These are phyloP conservation scores for Luffia ferchaultella DNA, from an alignment of 2,888 invertebrate species.

Conservation along the genomic window DNA sequence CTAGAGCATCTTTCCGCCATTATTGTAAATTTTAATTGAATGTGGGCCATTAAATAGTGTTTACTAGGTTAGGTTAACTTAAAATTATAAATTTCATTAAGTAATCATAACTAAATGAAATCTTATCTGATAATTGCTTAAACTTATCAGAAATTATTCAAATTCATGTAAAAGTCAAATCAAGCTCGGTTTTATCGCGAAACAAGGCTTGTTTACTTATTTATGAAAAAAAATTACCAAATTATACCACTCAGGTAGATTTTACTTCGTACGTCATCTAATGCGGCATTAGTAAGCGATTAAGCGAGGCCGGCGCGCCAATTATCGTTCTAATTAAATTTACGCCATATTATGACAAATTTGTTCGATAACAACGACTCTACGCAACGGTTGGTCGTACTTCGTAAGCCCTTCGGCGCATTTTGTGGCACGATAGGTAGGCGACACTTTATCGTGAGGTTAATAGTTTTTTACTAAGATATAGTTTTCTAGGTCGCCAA, in stretches of 20 bases:
- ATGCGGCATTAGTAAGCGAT: not conserved
- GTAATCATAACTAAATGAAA: not conserved
- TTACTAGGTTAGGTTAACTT: too few relatives aligned
- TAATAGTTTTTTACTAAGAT: too few relatives aligned
- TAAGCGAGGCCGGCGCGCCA: not conserved
- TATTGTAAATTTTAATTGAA: too few relatives aligned
- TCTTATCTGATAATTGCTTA: not conserved
- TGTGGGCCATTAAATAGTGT: too few relatives aligned
- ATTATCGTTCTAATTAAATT: not conserved
- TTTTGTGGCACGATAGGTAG: not conserved
- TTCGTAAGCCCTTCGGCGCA: not conserved
- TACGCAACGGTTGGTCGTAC: not conserved
- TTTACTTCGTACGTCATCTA: not conserved
- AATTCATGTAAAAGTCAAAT: not conserved
- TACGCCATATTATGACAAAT: not conserved
- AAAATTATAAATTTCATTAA: too few relatives aligned
- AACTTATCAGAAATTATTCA: not conserved
- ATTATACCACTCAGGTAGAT: not conserved
- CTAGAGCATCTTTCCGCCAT: too few relatives aligned
- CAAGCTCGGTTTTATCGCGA: not conserved
- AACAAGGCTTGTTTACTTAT: not conserved
- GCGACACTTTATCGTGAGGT: too few relatives aligned
- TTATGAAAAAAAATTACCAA: not conserved
- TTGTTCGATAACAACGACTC: not conserved
- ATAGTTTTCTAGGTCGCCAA: too few relatives aligned